These are phyloP conservation scores for Listronotus bonariensis DNA, from an alignment of 1,140 invertebrate genomes.

Conservation along the genomic window DNA sequence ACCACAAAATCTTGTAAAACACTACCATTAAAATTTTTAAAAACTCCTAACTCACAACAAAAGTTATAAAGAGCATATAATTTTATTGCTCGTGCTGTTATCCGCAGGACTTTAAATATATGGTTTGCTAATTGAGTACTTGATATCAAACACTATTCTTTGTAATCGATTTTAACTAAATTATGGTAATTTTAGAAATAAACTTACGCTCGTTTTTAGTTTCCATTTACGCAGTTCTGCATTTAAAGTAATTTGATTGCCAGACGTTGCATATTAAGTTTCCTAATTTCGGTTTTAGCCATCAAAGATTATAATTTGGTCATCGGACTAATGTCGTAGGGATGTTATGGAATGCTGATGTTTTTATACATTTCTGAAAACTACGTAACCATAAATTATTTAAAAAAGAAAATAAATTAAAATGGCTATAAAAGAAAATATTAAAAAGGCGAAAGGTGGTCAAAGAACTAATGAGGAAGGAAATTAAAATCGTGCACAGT, in stretches of 20 bases:
- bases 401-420: too few relatives aligned
- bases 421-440: too few relatives aligned
- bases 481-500: too few relatives aligned
- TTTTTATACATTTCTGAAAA: too few relatives aligned
- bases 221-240: slow-evolving; percentile 9
- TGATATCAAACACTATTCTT: slow-evolving; percentile 45
- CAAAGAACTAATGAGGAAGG: too few relatives aligned
- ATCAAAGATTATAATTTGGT: too few relatives aligned
- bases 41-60: slow-evolving; percentile 30
- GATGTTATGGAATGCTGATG: too few relatives aligned
- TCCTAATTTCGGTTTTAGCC: slow-evolving; percentile 8
- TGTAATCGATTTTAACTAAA: slow-evolving; percentile 49
- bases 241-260: too few relatives aligned
- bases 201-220: slow-evolving; percentile 41
- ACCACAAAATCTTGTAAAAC: slow-evolving; percentile 38
- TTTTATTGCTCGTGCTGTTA: slow-evolving; percentile 26
- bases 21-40: slow-evolving; percentile 40
- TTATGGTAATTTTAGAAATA: slow-evolving; percentile 48
- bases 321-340: too few relatives aligned
- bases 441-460: too few relatives aligned
- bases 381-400: too few relatives aligned
- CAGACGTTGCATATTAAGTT: slow-evolving; percentile 22
- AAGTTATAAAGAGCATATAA: slow-evolving; percentile 41
- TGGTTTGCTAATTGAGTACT: slow-evolving; percentile 46
- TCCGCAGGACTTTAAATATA: slow-evolving; percentile 37